Conservation (phyloP, 2,797 vertebrate species). For the Peromyscus nudipes region DNA sequence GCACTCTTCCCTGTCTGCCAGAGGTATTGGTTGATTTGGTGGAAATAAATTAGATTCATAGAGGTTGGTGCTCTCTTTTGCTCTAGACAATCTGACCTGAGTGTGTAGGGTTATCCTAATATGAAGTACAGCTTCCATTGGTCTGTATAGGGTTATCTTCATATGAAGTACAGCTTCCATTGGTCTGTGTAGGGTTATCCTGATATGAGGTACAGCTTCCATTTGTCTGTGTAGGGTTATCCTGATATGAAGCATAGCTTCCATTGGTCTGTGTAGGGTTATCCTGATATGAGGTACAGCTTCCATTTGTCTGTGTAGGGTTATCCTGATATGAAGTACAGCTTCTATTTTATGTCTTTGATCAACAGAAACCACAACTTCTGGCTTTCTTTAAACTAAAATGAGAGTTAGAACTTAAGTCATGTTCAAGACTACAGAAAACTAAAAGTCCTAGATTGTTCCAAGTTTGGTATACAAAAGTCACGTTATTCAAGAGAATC, state of each 20-base stretch:
- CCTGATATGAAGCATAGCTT: not conserved
- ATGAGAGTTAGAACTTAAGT: slow-evolving; percentile 11
- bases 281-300: slow-evolving; percentile 17
- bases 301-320: not conserved
- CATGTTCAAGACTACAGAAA: slow-evolving; percentile 10
- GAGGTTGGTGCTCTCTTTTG: not conserved
- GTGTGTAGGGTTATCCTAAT: not conserved
- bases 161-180: not conserved
- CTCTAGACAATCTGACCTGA: not conserved
- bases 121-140: not conserved
- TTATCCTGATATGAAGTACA: not conserved
- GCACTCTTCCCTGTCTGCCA: slow-evolving; percentile 10
- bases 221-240: not conserved
- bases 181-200: not conserved
- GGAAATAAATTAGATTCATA: slow-evolving; percentile 42
- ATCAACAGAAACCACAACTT: slow-evolving; percentile 36
- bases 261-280: not conserved
- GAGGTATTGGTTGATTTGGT: slow-evolving; percentile 22
- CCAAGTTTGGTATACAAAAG: slow-evolving; percentile 35
- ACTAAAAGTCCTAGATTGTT: slow-evolving; percentile 20
- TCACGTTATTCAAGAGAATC: slow-evolving; percentile 17
- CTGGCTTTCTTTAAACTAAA: slow-evolving; percentile 58
- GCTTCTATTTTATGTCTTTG: not conserved
- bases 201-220: too few relatives aligned
- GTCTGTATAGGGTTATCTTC: not conserved